Conservation (phyloP, 2,888 invertebrate genomes). For the Lacanobia wlatinum region DNA sequence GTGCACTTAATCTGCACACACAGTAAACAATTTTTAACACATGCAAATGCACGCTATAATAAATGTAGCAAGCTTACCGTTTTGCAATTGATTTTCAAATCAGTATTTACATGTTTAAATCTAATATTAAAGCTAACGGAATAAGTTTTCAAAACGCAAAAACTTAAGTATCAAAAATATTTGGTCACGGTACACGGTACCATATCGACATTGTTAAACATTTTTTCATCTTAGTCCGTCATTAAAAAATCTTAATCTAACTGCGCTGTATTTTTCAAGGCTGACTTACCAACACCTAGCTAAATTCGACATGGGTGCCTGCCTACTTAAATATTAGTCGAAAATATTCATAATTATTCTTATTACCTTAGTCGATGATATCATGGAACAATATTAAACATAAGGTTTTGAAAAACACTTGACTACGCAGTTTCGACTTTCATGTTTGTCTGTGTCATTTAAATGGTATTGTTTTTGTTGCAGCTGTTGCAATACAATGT, state of each 20-base stretch:
- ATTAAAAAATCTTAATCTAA: slow-evolving; percentile 28
- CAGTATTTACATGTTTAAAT: not conserved
- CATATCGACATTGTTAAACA: slow-evolving; percentile 7
- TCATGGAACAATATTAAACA: slow-evolving; percentile 10
- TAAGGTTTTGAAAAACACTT: not conserved
- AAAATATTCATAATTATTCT: slow-evolving; percentile 18
- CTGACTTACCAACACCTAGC: slow-evolving; percentile 39
- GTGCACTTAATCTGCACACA: slow-evolving; percentile 29
- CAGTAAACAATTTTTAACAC: slow-evolving; percentile 34
- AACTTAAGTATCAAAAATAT: slow-evolving; percentile 15
- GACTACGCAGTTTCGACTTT: slow-evolving; percentile 27
- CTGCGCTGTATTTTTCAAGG: slow-evolving; percentile 59
- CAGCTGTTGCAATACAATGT: slow-evolving; percentile 97
- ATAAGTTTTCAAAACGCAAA: not conserved
- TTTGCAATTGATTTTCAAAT: not conserved
- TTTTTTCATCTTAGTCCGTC: slow-evolving; percentile 3
- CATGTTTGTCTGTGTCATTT: slow-evolving; percentile 8
- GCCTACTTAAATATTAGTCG: slow-evolving; percentile 2
- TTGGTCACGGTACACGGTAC: slow-evolving; percentile 22
- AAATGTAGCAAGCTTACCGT: not conserved
- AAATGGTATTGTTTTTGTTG: slow-evolving; percentile 73
- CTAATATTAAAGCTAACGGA: not conserved
- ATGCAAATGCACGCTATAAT: slow-evolving; percentile 16
- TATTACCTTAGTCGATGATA: slow-evolving; percentile 17
- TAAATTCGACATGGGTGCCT: not conserved